Evolutionary conservation across 2,888 invertebrate species (phyloP).

Genomic region (Crossocerus cetratus): DNA sequence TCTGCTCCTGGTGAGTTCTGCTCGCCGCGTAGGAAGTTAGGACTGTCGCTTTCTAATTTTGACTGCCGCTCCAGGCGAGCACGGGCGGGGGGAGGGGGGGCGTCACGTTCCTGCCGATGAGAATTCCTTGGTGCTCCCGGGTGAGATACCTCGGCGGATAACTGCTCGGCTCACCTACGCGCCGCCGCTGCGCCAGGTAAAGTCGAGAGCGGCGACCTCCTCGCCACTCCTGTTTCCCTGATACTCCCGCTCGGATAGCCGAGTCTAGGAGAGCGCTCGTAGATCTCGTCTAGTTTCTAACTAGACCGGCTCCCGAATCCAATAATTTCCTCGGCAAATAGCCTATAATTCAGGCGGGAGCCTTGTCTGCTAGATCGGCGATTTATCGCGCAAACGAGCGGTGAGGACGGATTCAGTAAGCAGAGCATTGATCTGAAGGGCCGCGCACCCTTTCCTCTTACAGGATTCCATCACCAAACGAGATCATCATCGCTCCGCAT

Average conservation of each 20-base stretch:
- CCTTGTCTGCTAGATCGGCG: too few species aligned
- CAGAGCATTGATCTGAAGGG: too few species aligned
- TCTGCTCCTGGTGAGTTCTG: background rate
- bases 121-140: background rate
- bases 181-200: background rate
- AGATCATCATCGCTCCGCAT: too few species aligned
- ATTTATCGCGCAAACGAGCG: too few species aligned
- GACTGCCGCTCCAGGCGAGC: background rate
- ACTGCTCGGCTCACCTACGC: background rate
- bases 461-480: too few species aligned
- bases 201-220: conserved; percentile 19
- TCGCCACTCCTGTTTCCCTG: conserved; percentile 36
- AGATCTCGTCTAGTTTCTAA: conserved; percentile 14
- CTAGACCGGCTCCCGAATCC: too few species aligned
- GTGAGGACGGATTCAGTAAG: too few species aligned
- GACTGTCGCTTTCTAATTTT: conserved; percentile 35
- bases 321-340: too few species aligned
- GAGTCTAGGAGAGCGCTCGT: conserved; percentile 56
- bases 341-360: too few species aligned
- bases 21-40: conserved; percentile 14
- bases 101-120: background rate
- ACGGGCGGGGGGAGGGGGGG: background rate
- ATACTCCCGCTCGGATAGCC: conserved; percentile 48
- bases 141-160: background rate
- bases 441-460: too few species aligned